Evolutionary conservation across 2,797 vertebrate genomes (phyloP), one percentile per base, ranked within the genome.

Genomic region (Spinus olivaceus): DNA sequence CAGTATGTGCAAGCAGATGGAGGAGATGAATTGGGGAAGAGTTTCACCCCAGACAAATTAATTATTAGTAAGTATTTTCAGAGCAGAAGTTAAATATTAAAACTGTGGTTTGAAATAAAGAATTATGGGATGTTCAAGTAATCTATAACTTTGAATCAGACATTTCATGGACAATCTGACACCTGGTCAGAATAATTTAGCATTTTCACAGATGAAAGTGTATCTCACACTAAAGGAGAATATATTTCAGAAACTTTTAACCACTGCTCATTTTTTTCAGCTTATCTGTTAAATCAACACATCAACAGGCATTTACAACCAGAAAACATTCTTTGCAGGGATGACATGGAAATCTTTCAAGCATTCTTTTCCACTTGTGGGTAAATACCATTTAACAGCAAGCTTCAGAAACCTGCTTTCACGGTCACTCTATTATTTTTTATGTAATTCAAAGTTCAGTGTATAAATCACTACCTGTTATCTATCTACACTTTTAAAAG

Each of bases 1-100:
- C 97, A 97, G 97, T 97, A 97, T 98, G 97, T 96, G 95, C 94
- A 97, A 98, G 91, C 98, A 98, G 98, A 98, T 98, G 98, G 97
- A 97, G 91, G 95, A 97, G 93, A 96, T 78, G 95, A 97, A 98
- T 96, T 97, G 96, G 96, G 96, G 97, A 97, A 96, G 91, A 97
- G 95, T 97, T 98, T 96, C 90, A 97, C 96, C 96, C 92, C 94
- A 95, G 92, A 96, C 85, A 98, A 97, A 97, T 96, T 97, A 95
- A 98, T 97, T 96, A 95, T 97, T 97, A 96, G 97, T 97, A 98
- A 97, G 97, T 95, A 97, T 97, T 97, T 97, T 97, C 93, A 89
- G 91, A 95, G 91, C n/a, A 96, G 78, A 97, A 95, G 80, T 95
- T 96, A 96, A 96, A 97, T 95, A 96, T 94, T 94, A 96, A 97